Evolutionary conservation across 1,140 invertebrate species (phyloP), one percentile per base, ranked within the genome.

Genomic region (Drosophila quadrilineata): DNA sequence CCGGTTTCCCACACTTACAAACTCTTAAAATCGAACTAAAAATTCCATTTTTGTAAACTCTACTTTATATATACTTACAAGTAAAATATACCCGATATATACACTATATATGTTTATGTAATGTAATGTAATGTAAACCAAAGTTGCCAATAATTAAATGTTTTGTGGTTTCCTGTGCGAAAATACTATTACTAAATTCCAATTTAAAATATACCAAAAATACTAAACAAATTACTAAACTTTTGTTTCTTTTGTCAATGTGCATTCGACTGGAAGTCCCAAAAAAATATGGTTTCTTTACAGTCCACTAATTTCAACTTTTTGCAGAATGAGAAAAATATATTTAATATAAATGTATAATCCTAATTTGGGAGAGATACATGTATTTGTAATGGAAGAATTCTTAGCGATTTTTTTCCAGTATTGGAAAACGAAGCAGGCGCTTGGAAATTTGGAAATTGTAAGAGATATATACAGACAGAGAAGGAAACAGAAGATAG

Each of bases 111-210:
- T 40, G 29, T 26, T 40, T 40, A 29, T 35, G 50, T 43, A 48
- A 43, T 9, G 2, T 24, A 41, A 38, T 57, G 28, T 54, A 40
- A 67, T 29, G 57, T 53, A 49, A 41, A n/a, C n/a, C 50, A 63
- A 52, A 24, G 53, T 77, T 73, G 75, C 75, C 71, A 79, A 80
- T 75, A 46, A 66, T 71, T 50, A 71, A 66, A 79, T 79, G 49
- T 71, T 74, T 66, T 80, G 59, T 54, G 70, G 70, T 59, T 80
- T 79, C 48, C 53, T 80, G 57, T 79, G 66, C 54, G 53, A 73
- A 70, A 22, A 49, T 36, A 80, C 66, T 80, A 79, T 65, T 70
- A 50, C 22, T 57, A 53, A 53, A 53, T n/a, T 50, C 21, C 22
- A 43, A 43, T 24, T 12, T 33, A 14, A 54, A 54, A 41, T 53